Percentiles rank a stretch among this genome's conserved stretches.
Conservation (phyloP, 2,797 vertebrate species). For the Hirundo rustica region DNA sequence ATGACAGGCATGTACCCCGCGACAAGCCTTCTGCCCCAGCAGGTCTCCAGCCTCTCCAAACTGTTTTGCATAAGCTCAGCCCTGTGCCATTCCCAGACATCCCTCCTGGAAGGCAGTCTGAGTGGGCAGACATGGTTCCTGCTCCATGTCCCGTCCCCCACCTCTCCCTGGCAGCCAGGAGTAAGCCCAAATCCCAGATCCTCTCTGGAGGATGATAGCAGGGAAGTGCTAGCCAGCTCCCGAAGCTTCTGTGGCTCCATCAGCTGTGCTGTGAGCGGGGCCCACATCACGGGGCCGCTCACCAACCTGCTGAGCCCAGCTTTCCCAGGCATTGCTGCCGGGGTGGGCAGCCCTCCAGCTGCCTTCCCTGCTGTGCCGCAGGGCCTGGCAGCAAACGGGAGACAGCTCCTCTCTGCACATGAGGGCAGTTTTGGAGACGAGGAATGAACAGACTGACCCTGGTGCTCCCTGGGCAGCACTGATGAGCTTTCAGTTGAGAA, state of each 20-base stretch:
- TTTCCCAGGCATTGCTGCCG: not conserved
- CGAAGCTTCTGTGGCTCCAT: slow-evolving; percentile 45
- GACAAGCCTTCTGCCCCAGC: not conserved
- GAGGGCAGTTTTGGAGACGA: not conserved
- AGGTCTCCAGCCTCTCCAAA: not conserved
- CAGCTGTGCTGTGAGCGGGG: not conserved
- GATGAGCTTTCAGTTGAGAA: not conserved
- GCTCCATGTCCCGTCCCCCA: rapidly evolving
- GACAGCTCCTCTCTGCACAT: not conserved
- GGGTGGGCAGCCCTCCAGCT: not conserved
- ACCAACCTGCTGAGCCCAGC: slow-evolving; percentile 52
- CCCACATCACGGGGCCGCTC: not conserved
- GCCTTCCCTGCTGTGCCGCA: not conserved
- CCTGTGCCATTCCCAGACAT: not conserved
- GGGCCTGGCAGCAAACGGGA: not conserved
- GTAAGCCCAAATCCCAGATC: not conserved
- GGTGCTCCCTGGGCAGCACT: rapidly evolving
- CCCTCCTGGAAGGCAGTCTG: not conserved
- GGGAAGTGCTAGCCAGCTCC: not conserved
- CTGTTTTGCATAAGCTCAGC: not conserved
- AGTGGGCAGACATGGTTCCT: rapidly evolving
- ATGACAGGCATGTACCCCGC: not conserved
- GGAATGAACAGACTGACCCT: not conserved
- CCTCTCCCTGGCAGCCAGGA: not conserved
- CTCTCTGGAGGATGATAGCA: rapidly evolving